phyloP scores from a whole-genome alignment of 2,113 vertebrate species.

The Semnornis frantzii region DNA sequence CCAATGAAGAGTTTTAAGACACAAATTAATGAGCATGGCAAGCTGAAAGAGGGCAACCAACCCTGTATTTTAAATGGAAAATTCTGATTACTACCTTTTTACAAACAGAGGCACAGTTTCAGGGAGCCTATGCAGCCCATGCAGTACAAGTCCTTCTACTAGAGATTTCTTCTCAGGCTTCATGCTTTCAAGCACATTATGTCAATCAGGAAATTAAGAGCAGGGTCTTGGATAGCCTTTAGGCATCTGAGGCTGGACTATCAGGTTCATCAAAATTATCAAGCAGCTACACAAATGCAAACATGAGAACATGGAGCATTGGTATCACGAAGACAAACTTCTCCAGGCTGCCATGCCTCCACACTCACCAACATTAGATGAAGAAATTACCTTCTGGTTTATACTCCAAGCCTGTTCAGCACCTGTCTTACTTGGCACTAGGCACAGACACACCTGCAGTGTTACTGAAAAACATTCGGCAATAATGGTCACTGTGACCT shows the following conservation, averaged over 20 bases:
- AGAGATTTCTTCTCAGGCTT: not conserved
- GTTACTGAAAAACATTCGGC: not conserved
- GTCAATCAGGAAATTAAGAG: not conserved
- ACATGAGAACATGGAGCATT: rapidly evolving
- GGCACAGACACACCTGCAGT: not conserved
- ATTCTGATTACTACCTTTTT: not conserved
- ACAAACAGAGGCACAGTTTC: rapidly evolving
- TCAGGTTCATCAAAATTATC: not conserved
- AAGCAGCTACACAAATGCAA: not conserved
- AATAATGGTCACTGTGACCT: not conserved
- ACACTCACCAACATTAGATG: not conserved
- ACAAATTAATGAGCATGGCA: rapidly evolving
- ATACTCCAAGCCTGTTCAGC: not conserved
- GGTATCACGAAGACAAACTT: not conserved
- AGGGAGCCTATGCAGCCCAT: not conserved
- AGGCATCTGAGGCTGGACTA: not conserved
- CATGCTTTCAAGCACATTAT: not conserved
- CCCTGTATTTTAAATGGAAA: not conserved
- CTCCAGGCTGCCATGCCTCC: rapidly evolving
- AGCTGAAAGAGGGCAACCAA: not conserved
- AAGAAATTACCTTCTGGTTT: not conserved
- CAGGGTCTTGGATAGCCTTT: not conserved
- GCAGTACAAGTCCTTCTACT: not conserved
- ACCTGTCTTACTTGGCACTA: not conserved
- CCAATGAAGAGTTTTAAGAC: not conserved